These are phyloP conservation scores for Narcine bancroftii DNA, from an alignment of 2,113 vertebrate genomes.

Conservation along the genomic window DNA sequence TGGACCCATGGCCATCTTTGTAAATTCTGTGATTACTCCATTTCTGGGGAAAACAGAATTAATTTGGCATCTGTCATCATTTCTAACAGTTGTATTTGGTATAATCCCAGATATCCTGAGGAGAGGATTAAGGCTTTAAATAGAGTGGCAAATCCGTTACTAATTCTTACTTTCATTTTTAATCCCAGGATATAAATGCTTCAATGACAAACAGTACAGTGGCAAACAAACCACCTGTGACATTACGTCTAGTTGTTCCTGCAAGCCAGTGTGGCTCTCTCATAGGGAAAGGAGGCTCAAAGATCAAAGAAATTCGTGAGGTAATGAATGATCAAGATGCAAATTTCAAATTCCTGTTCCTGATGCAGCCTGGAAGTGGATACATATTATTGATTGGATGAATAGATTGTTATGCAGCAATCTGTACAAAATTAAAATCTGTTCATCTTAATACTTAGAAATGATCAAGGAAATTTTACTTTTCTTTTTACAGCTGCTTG, in stretches of 20 bases:
- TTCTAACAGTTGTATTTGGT: not conserved
- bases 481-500: not conserved
- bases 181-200: slow-evolving; percentile 74
- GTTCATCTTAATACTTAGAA: not conserved
- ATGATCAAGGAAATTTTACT: not conserved
- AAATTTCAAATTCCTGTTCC: not conserved
- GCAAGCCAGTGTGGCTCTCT: slow-evolving; percentile 87
- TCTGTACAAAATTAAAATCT: not conserved
- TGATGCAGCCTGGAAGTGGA: not conserved
- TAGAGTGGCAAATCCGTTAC: not conserved
- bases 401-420: not conserved
- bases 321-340: slow-evolving; percentile 49
- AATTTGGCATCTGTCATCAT: not conserved
- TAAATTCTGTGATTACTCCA: slow-evolving; percentile 17
- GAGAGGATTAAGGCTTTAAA: not conserved
- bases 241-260: slow-evolving; percentile 77
- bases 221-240: slow-evolving; percentile 84
- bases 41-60: not conserved
- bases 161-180: slow-evolving; percentile 42
- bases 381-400: not conserved
- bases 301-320: slow-evolving; percentile 93
- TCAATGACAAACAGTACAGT: slow-evolving; percentile 85
- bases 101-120: slow-evolving; percentile 31
- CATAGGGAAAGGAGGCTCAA: slow-evolving; percentile 89
- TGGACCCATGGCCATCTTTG: not conserved